phyloP scores from a whole-genome alignment of 2,113 vertebrate species.

The Elephas maximus region DNA sequence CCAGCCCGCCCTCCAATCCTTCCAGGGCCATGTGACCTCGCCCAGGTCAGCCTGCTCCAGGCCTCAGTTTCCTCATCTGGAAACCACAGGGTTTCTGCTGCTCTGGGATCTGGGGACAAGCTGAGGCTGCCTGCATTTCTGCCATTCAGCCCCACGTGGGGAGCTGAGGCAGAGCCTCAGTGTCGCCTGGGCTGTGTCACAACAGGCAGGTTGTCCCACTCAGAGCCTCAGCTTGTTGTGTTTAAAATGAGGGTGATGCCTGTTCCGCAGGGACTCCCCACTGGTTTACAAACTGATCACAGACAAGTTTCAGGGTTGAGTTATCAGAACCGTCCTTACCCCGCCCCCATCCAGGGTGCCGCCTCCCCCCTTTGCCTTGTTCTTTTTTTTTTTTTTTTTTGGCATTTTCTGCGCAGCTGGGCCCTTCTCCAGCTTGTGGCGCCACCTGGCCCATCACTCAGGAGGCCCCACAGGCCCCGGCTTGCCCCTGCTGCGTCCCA shows the following conservation, averaged over 20 bases:
- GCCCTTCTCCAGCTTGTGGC: constrained; percentile 37
- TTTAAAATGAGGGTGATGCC: neutral
- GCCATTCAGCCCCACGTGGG: fast-evolving
- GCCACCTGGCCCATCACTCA: constrained; percentile 70
- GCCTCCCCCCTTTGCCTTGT: neutral
- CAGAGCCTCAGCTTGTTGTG: neutral
- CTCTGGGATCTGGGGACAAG: fast-evolving
- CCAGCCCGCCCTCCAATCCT: neutral
- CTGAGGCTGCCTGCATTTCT: neutral
- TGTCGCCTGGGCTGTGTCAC: neutral
- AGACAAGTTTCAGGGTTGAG: neutral
- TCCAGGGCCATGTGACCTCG: neutral
- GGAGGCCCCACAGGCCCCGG: constrained; percentile 62
- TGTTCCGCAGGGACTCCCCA: neutral
- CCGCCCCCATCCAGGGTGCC: neutral
- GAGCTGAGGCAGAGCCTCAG: fast-evolving
- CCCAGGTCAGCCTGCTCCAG: neutral
- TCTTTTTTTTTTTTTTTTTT: neutral
- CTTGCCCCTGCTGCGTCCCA: constrained; percentile 56
- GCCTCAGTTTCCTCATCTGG: constrained; percentile 53
- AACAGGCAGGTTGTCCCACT: neutral
- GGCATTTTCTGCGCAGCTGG: neutral
- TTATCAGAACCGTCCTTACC: neutral
- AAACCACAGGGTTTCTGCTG: neutral
- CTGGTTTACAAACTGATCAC: neutral